Evolutionary conservation across 2,888 invertebrate species (phyloP).

Genomic region (Lycocerus yunnanus): DNA sequence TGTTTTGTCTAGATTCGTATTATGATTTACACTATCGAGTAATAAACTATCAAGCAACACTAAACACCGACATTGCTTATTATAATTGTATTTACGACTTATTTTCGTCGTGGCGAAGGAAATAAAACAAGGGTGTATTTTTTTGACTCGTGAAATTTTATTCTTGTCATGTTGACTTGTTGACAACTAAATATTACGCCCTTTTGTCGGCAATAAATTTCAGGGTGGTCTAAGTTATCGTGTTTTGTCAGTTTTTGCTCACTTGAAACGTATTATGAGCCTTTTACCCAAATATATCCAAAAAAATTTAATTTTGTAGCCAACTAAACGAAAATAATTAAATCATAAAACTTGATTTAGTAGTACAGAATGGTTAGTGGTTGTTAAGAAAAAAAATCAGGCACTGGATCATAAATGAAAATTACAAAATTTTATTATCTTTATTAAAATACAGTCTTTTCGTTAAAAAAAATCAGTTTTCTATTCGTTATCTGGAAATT

Average conservation of each 20-base stretch:
- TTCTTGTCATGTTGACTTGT: background rate
- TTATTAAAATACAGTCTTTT: too few species aligned
- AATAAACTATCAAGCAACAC: conserved; percentile 11
- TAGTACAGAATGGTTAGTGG: too few species aligned
- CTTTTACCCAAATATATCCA: background rate
- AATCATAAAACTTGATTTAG: background rate
- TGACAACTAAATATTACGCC: background rate
- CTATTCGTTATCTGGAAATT: too few species aligned
- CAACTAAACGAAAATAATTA: background rate
- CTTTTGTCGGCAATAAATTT: background rate
- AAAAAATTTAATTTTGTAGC: background rate
- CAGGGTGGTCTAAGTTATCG: background rate
- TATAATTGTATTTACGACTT: background rate
- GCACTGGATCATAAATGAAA: too few species aligned
- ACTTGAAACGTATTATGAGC: background rate
- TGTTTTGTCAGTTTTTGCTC: background rate
- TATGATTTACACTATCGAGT: conserved; percentile 11
- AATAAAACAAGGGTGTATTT: background rate
- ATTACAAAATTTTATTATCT: too few species aligned
- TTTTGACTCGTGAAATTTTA: background rate
- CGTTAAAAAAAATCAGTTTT: too few species aligned
- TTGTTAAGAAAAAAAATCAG: too few species aligned
- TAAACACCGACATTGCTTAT: background rate
- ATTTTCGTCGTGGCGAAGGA: background rate
- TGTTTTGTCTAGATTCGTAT: conserved; percentile 11